Conservation (phyloP, 2,113 vertebrate genomes). For the Aythya baeri region DNA sequence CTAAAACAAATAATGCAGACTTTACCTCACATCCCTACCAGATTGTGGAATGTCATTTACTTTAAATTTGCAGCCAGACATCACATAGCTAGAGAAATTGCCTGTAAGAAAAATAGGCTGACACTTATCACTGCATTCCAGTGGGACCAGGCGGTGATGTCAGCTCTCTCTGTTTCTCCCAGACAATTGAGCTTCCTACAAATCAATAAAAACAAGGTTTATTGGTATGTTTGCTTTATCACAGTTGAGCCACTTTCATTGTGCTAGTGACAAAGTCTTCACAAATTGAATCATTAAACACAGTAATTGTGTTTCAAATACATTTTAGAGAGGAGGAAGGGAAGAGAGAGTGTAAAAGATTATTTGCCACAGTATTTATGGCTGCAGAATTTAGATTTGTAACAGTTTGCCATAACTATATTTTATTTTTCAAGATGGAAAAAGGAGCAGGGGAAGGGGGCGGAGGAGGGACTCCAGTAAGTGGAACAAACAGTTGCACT, state of each 20-base stretch:
- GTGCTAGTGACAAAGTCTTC: constrained; percentile 45
- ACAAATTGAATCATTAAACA: constrained; percentile 62
- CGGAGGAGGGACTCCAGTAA: not conserved
- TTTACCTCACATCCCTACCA: constrained; percentile 15
- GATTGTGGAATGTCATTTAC: constrained; percentile 65
- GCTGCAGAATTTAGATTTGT: constrained; percentile 20
- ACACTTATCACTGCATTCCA: constrained; percentile 32
- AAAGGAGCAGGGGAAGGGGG: not conserved
- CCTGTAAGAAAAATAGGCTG: constrained; percentile 58
- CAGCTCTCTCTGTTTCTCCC: constrained; percentile 51
- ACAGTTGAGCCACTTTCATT: constrained; percentile 37
- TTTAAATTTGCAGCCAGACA: constrained; percentile 70
- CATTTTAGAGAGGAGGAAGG: constrained; percentile 25
- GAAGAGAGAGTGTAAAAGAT: not conserved
- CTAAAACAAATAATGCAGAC: constrained; percentile 49
- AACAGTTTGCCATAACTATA: not conserved
- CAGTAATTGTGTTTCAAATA: constrained; percentile 62
- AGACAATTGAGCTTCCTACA: constrained; percentile 68
- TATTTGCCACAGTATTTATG: constrained; percentile 28
- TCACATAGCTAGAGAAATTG: constrained; percentile 59
- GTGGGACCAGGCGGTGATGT: constrained; percentile 54
- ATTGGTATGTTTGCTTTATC: constrained; percentile 57
- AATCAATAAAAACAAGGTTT: constrained; percentile 74
- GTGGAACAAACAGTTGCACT: constrained; percentile 17
- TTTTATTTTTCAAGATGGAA: not conserved